These are phyloP conservation scores for Beroe forskalii DNA, from an alignment of 37 sponge, comb jelly and placozoan genomes.

Conservation along the genomic window DNA sequence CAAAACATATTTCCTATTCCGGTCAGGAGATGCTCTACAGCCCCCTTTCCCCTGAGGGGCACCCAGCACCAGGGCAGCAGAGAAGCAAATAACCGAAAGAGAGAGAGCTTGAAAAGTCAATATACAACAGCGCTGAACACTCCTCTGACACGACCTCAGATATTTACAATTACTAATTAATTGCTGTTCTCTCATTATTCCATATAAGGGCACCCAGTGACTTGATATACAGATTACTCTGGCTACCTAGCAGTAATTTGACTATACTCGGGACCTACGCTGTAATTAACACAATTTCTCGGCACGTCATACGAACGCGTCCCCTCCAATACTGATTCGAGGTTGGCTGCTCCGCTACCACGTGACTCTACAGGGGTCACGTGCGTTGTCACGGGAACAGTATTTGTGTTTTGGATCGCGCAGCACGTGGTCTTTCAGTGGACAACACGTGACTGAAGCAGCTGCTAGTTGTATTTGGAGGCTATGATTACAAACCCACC, in stretches of 20 bases:
- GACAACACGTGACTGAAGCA: neutral
- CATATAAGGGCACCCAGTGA: constrained; percentile 50
- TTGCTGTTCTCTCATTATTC: constrained; percentile 29
- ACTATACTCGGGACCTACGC: constrained; percentile 60
- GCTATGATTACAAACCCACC: neutral
- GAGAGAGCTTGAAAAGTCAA: constrained; percentile 14
- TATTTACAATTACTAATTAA: constrained; percentile 66
- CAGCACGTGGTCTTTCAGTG: neutral
- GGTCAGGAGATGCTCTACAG: too few relatives aligned
- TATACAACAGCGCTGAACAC: neutral
- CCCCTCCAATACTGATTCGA: neutral
- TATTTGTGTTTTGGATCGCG: neutral
- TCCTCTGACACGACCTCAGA: neutral
- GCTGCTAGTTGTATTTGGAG: neutral
- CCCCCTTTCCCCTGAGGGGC: neutral
- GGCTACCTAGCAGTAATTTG: constrained; percentile 57
- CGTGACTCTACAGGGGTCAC: neutral
- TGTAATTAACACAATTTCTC: constrained; percentile 64
- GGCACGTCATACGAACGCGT: constrained; percentile 46
- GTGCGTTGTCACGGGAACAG: constrained; percentile 41
- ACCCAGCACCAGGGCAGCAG: neutral
- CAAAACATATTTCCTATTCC: too few relatives aligned
- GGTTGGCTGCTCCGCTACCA: neutral
- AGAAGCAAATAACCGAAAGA: neutral
- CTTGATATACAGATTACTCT: constrained; percentile 61